Evolutionary conservation across 2,113 vertebrate genomes (phyloP), one percentile per base, ranked within the genome.

Genomic region (Amphilophus citrinellus): DNA sequence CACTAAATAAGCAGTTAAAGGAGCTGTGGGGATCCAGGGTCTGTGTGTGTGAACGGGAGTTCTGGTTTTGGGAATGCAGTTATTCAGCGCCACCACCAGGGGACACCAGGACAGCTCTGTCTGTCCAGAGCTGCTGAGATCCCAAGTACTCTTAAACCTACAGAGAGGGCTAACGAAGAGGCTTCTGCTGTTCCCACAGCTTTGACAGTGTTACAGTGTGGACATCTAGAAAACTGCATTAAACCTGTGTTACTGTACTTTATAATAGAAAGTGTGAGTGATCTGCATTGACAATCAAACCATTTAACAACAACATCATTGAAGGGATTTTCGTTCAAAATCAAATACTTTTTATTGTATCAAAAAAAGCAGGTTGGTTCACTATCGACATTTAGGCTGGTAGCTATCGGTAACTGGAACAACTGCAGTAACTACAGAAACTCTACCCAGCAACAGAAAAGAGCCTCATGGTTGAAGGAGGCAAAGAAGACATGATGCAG

Each of bases 1-100:
- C 60, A 53, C 76, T 20, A 3, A 4, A 53, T 76, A 18, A 22
- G 32, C 53, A 15, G 17, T 32, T 2, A 8, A 10, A 35, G 56
- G 35, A 30, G 17, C 15, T 24, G 81, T n/a, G 24, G 61, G 47
- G 35, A 60, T 76, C 50, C 66, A 90, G 93, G 93, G 83, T 91
- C 92, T 87, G 76, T 30, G 88, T 93, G 93, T 84, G 58, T 90
- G 92, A 88, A 90, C 86, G 94, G 94, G 85, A 89, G 93, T 94
- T 91, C 93, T 90, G 93, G 94, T 94, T 92, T 65, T 50, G 56
- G 5, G 22, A 14, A 22, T 80, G 71, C 56, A 78, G 79, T 78
- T 27, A 2, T n/a, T 3, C 1, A n/a, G 0, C 6, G 3, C 24
- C 27, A 4, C 90, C 94, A 91, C 89, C 76, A 93, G 91, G 82